Base-by-base conservation (phyloP, 2,888 invertebrate genomes). In the Lypha dubia region DNA sequence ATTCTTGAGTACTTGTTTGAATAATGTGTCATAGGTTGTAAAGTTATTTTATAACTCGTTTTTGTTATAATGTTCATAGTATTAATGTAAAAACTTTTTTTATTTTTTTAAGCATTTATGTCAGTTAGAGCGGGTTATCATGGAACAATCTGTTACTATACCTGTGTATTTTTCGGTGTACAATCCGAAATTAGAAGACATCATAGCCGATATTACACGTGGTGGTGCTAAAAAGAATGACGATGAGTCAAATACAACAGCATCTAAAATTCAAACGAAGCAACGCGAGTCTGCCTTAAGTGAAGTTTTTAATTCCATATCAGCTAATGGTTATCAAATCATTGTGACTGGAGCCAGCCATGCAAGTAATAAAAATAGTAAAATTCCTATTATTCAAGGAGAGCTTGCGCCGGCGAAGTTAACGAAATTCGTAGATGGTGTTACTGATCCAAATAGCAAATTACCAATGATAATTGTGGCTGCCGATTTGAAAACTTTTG, bases 241-340 rank as follows among this genome's bases (percentile, higher is more conserved):
- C 3, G 71, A 86, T 58, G 17, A 41, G 28, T 81, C 6, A 60
- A 74, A 11, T 15, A 24, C 70, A 28, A 24, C 70, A 28, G 20
- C 70, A 1, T 60, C 85, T 22, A 87, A 84, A 44, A 71, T n/a
- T 2, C 81, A 86, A 71, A 94, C 80, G 11, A 95, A 93, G 15
- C 5, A 53, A 15, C 86, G 82, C 92, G 94, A 95, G 49, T 96
- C 97, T 0, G 98, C 97, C 0, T 93, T 96, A 13, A 96, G 97
- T 90, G 97, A 97, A 8, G 93, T 98, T 92, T 92, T 98, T 80
- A 96, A 96, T 89, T 95, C 97, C 15, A 95, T 98, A n/a, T 96
- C 97, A 20, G 98, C 97, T 0, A 98, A 98, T 93, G 98, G 98
- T 11, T 98, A 98, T 93, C 98, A 98, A 93, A 95, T 92, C 91